A percentile compares a stretch with the other conserved stretches of the same genome.
These are phyloP conservation scores for Caenorhabditis briggsae DNA, from an alignment of 1,140 invertebrate genomes.

Conservation along the genomic window DNA sequence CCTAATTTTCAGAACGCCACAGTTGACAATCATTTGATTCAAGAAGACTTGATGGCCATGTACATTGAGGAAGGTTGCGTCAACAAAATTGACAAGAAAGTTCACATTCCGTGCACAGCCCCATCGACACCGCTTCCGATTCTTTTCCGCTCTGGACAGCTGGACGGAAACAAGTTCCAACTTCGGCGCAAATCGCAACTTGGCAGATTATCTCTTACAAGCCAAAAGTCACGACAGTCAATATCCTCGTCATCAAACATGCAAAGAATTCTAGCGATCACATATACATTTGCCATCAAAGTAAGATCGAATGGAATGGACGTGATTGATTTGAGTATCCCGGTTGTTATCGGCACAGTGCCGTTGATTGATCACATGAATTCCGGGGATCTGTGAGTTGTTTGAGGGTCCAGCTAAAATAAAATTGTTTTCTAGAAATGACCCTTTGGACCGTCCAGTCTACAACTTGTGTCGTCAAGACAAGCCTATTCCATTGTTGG, in stretches of 20 bases:
- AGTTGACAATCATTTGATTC: slow-evolving; percentile 53
- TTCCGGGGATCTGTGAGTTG: slow-evolving; percentile 18
- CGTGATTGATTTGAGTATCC: slow-evolving; percentile 54
- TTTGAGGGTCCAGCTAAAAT: not conserved
- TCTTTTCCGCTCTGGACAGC: slow-evolving; percentile 32
- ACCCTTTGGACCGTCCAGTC: slow-evolving; percentile 17
- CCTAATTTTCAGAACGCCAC: slow-evolving; percentile 24
- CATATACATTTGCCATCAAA: slow-evolving; percentile 45
- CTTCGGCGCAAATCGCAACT: slow-evolving; percentile 38
- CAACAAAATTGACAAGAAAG: slow-evolving; percentile 57
- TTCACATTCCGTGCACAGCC: slow-evolving; percentile 54
- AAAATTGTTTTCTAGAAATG: not conserved
- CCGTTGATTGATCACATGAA: slow-evolving; percentile 49
- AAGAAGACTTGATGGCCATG: slow-evolving; percentile 62
- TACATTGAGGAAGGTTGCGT: slow-evolving; percentile 50
- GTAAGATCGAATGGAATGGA: slow-evolving; percentile 54
- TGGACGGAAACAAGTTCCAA: slow-evolving; percentile 52
- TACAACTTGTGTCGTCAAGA: slow-evolving; percentile 38
- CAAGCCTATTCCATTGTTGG: slow-evolving; percentile 43
- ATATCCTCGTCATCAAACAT: slow-evolving; percentile 44
- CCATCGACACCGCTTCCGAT: slow-evolving; percentile 46
- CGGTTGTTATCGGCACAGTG: slow-evolving; percentile 42
- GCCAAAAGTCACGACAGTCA: slow-evolving; percentile 47
- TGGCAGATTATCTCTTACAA: slow-evolving; percentile 43
- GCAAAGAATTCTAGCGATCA: slow-evolving; percentile 38